Base-by-base conservation (phyloP, 2,888 invertebrate genomes). In the Drosophila melanocephala region DNA sequence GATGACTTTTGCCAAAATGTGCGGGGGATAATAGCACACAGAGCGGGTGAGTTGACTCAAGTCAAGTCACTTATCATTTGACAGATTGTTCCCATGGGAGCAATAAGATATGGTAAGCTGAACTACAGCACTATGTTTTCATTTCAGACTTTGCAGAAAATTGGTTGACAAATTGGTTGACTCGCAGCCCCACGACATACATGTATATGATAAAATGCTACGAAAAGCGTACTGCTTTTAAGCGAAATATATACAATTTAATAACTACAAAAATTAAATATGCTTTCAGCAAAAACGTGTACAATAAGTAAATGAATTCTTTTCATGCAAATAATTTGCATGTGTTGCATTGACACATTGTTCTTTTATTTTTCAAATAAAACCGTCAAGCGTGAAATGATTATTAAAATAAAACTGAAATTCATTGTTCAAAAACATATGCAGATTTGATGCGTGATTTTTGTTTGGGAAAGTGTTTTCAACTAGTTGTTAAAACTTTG, bases 401-500 rank as follows among this genome's bases (percentile, higher is more conserved):
- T 9, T 47, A 47, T 26, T 2, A 16, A 26, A 47, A 47, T 47
- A 7, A 26, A 47, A 65, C n/a, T 10, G 5, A 30, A 57, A 42
- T 51, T 37, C 14, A 50, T 39, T 39, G 26, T 22, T 47, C 3
- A 19, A 10, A 5, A 9, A 14, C 4, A 14, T 33, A 42, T 62
- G 47, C 39, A 19, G 28, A 51, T 26, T 72, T 37, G 22, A 37
- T 28, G 26, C 28, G 22, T 28, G 16, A 14, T 42, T 60, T 60
- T 22, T 47, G 26, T 66, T 71, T 59, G 28, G 12, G 33, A 71
- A 75, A 66, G 30, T 66, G 70, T 51, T 32, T 26, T 37, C 32
- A 33, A 56, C 60, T 60, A 63, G 63, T 55, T 61, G 42, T 50
- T 44, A 44, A 70, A 66, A 33, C 39, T 44, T 16, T 39, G n/a